These are phyloP conservation scores for Mugil cephalus DNA, from an alignment of 2,113 vertebrate genomes.

Conservation along the genomic window DNA sequence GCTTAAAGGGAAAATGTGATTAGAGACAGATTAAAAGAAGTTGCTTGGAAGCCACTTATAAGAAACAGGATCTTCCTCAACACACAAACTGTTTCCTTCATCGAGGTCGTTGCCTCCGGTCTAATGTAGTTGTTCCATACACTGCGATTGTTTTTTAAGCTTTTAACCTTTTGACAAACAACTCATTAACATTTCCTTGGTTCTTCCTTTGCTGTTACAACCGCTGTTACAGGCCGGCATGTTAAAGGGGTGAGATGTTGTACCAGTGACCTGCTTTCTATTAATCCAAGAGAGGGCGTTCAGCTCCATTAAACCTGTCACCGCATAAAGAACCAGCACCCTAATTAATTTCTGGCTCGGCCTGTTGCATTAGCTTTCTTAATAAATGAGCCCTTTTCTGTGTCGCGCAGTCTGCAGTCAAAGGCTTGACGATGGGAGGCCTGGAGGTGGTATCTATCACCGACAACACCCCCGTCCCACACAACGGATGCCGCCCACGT, in stretches of 20 bases:
- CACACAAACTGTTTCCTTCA: too few species aligned
- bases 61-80: too few species aligned
- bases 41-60: too few species aligned
- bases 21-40: too few species aligned
- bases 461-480: conserved; percentile 93
- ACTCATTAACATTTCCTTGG: too few species aligned
- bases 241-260: neutral
- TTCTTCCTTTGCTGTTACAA: too few species aligned
- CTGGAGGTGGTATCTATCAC: conserved; percentile 96
- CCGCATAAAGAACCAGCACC: neutral
- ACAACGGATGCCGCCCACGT: conserved; percentile 96
- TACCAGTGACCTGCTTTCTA: neutral
- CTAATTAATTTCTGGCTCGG: conserved; percentile 26
- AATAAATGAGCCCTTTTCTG: conserved; percentile 48
- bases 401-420: conserved; percentile 89
- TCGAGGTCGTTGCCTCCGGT: too few species aligned
- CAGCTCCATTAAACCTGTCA: conserved; percentile 14
- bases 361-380: conserved; percentile 9
- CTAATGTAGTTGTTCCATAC: too few species aligned
- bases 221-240: too few species aligned
- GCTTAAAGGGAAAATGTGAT: neutral
- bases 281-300: neutral
- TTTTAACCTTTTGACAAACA: too few species aligned
- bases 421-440: conserved; percentile 93
- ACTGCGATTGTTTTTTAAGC: too few species aligned